Percentiles rank a stretch among this genome's conserved stretches.
Evolutionary conservation across 1,140 invertebrate genomes (phyloP).

Genomic region (Melitaea cinxia): DNA sequence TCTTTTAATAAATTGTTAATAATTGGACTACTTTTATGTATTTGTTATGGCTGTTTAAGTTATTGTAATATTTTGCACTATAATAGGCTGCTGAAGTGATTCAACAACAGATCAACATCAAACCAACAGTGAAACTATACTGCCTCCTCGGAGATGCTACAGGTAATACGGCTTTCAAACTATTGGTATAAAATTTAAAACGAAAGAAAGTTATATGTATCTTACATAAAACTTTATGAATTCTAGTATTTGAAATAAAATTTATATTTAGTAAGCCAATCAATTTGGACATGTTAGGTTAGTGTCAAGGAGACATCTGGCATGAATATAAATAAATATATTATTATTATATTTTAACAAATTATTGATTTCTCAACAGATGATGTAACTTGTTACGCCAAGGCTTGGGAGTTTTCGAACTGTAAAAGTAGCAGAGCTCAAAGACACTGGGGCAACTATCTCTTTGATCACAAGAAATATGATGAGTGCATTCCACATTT

Average conservation of each 20-base stretch:
- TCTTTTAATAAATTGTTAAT: too few relatives aligned
- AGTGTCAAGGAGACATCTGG: too few relatives aligned
- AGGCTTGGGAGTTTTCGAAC: conserved; percentile 95
- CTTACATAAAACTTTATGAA: too few relatives aligned
- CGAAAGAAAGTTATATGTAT: too few relatives aligned
- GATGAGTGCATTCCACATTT: conserved; percentile 89
- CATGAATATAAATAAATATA: too few relatives aligned
- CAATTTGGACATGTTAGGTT: too few relatives aligned
- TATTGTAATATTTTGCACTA: neutral
- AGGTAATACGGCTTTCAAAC: conserved; percentile 53
- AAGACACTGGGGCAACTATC: conserved; percentile 91
- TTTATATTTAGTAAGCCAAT: too few relatives aligned
- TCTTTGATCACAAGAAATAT: conserved; percentile 89
- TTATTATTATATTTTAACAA: conserved; percentile 3
- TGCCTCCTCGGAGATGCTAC: conserved; percentile 90
- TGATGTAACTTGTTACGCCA: conserved; percentile 93
- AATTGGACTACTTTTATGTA: too few relatives aligned
- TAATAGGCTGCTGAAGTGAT: conserved; percentile 93
- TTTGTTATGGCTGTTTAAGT: neutral
- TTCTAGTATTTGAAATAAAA: too few relatives aligned
- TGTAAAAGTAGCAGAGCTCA: conserved; percentile 90
- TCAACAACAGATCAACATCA: conserved; percentile 88
- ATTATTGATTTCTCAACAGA: conserved; percentile 58
- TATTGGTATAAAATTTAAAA: too few relatives aligned
- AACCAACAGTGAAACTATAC: conserved; percentile 92